Evolutionary conservation across 2,888 invertebrate species (phyloP).

Genomic region (Homarus gammarus): DNA sequence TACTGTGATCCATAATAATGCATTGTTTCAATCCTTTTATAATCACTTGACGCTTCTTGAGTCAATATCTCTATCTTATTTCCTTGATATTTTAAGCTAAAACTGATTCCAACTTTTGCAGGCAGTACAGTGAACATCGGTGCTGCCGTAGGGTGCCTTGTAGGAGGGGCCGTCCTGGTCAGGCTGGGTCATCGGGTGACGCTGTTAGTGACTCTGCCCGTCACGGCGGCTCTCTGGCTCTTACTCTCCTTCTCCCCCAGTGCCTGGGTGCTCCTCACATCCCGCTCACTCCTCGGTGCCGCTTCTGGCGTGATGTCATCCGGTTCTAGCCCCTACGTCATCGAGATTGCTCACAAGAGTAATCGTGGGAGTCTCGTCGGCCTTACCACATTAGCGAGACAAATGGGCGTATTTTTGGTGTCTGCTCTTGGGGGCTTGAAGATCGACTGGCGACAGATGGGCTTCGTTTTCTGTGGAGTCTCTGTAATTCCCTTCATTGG

Average conservation of each 20-base stretch:
- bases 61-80: no score
- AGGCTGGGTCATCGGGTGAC: conserved; percentile 53
- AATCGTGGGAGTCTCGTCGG: conserved; percentile 45
- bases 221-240: conserved; percentile 51
- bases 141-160: conserved; percentile 45
- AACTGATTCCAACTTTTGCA: no score
- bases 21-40: no score
- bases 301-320: conserved; percentile 23
- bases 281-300: conserved; percentile 39
- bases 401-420: conserved; percentile 46
- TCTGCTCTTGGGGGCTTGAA: conserved; percentile 47
- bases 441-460: conserved; percentile 60
- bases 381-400: conserved; percentile 29
- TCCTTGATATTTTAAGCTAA: no score
- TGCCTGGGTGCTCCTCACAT: conserved; percentile 37
- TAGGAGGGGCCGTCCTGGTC: conserved; percentile 50
- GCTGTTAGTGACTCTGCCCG: conserved; percentile 44
- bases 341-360: conserved; percentile 61
- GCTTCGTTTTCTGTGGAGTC: conserved; percentile 42
- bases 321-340: conserved; percentile 34
- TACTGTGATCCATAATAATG: no score
- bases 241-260: conserved; percentile 50
- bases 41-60: no score
- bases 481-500: conserved; percentile 52
- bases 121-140: conserved; percentile 66